Base-by-base conservation (phyloP, 2,113 vertebrate species). In the Neotragus moschatus region DNA sequence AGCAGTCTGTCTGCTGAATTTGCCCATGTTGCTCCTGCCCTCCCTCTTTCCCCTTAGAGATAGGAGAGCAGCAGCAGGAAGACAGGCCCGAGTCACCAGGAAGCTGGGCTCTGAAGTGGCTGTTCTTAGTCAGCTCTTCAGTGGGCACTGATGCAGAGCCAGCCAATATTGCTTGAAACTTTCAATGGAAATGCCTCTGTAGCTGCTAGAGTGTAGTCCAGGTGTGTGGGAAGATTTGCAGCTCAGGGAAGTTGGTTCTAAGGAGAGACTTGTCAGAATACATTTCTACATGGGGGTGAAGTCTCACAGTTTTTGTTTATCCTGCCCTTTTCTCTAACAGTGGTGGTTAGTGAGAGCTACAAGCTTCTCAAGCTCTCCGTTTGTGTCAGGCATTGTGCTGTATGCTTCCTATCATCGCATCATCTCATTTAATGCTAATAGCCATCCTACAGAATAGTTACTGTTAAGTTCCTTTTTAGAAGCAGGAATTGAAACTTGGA, bases 51-150 rank as follows among this genome's bases (percentile, higher is more conserved):
- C 21, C 25, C 9, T 84, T 79, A 89, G 75, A 96, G 21, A 6
- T 30, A 81, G 61, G 73, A 75, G 73, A 95, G 84, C 61, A 97
- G 58, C 47, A 89, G 80, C 90, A 97, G 90, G 58, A 96, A 96
- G 92, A 75, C 19, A 55, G 84, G 23, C 86, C 92, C 96, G 45
- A 95, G 95, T 98, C 96, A 95, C 91, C 94, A 28, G 84, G 55
- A 95, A 97, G 85, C 47, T 92, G 87, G 70, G 4, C 82, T 80
- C 91, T 91, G 14, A 0, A 5, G 96, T 96, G 94, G 19, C 84
- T 84, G 6, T 12, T 1, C 88, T 98, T 55, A 25, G 0, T 0
- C 85, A 97, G 7, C 94, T 94, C 39, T 49, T 96, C 66, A 36
- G 86, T 93, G 77, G 30, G 45, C 58, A 77, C 87, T 81, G 90